Percentiles rank a stretch among this genome's conserved stretches.
Evolutionary conservation across 2,888 invertebrate genomes (phyloP).

Genomic region (Netelia inedita): DNA sequence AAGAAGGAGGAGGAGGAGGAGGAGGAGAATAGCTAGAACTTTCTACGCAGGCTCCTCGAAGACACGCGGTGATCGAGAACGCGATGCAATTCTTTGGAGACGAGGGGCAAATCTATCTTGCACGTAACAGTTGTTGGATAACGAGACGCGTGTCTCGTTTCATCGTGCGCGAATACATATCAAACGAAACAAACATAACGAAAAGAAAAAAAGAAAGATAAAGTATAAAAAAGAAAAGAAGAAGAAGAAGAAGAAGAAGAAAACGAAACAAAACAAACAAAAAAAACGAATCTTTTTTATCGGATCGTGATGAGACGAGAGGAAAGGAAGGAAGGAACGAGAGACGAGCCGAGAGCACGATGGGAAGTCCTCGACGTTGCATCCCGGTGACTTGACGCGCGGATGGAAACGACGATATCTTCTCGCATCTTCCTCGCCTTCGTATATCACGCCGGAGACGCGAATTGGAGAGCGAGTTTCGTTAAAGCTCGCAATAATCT

Average conservation of each 20-base stretch:
- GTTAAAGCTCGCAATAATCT: too few species aligned
- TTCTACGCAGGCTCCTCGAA: constrained; percentile 6
- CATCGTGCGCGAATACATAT: constrained; percentile 64
- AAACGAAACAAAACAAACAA: neutral
- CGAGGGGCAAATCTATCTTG: neutral
- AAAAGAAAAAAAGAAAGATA: neutral
- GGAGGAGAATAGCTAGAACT: neutral
- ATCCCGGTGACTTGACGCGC: neutral
- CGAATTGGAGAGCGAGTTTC: too few species aligned
- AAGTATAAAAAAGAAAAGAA: neutral
- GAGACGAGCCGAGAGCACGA: neutral
- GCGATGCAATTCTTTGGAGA: neutral
- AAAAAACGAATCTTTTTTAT: constrained; percentile 24
- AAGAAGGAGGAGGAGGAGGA: neutral
- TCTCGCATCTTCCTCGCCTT: neutral
- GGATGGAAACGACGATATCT: neutral
- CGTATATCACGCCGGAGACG: neutral
- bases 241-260: neutral
- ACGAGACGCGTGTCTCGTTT: constrained; percentile 23
- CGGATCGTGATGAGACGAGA: neutral
- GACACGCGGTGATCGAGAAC: neutral
- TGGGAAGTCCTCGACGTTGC: neutral
- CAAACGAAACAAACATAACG: constrained; percentile 9
- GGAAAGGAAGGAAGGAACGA: neutral
- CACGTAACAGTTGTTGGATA: constrained; percentile 27